Conservation (phyloP, 2,888 invertebrate species). For the Dioctria linearis region DNA sequence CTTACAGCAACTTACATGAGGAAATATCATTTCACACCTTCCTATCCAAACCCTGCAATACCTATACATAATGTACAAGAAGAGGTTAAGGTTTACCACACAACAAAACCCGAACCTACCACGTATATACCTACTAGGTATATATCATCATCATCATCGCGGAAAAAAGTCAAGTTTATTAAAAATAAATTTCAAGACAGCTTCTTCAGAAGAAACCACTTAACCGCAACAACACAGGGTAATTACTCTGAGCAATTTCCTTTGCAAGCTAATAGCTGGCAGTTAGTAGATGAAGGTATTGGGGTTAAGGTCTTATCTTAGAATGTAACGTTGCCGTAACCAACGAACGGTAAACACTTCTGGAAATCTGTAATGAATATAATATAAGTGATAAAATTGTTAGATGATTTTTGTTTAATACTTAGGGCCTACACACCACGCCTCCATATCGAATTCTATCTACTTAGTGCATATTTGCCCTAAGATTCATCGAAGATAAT, state of each 20-base stretch:
- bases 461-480: background rate
- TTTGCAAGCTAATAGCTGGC: background rate
- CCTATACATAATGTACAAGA: too few species aligned
- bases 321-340: too few species aligned
- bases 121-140: too few species aligned
- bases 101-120: background rate
- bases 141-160: too few species aligned
- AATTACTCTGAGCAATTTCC: background rate
- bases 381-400: too few species aligned
- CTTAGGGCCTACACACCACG: background rate
- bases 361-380: too few species aligned
- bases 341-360: too few species aligned
- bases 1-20: background rate
- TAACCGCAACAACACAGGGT: constrained; percentile 16
- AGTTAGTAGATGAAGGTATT: too few species aligned
- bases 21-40: background rate
- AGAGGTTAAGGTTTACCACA: constrained; percentile 13
- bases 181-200: constrained; percentile 14
- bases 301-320: too few species aligned
- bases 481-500: background rate
- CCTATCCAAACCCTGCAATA: too few species aligned
- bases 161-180: constrained; percentile 9
- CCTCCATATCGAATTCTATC: background rate
- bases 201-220: constrained; percentile 32
- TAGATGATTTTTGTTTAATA: too few species aligned